A percentile compares a stretch with the other conserved stretches of the same genome.
These are phyloP conservation scores for Actias luna DNA, from an alignment of 2,888 invertebrate species.

Conservation along the genomic window DNA sequence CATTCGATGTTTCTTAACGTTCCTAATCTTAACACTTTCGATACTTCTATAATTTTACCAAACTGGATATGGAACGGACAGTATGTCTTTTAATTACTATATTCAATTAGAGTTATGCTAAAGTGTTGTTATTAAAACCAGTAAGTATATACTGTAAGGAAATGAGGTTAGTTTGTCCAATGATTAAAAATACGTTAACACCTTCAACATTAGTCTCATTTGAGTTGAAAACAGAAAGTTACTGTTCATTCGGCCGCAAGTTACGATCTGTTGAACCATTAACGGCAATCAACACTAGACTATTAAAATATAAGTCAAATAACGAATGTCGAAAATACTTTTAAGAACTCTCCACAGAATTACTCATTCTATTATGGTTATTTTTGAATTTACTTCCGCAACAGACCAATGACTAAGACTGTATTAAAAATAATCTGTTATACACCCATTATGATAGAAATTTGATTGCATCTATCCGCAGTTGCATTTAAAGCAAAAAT, in stretches of 20 bases:
- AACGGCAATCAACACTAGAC: conserved; percentile 55
- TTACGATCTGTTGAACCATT: conserved; percentile 46
- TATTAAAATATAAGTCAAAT: conserved; percentile 56
- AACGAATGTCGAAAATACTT: conserved; percentile 21
- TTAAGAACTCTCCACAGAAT: conserved; percentile 17
- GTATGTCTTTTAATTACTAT: too few relatives aligned
- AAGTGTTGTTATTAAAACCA: background rate
- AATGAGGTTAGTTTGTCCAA: conserved; percentile 14
- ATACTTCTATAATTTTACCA: background rate
- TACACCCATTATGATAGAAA: background rate
- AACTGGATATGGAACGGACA: background rate
- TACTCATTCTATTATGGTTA: background rate
- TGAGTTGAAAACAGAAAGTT: conserved; percentile 17
- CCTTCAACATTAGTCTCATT: conserved; percentile 15
- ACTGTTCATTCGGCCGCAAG: conserved; percentile 19
- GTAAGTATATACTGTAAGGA: background rate
- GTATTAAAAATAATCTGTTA: background rate
- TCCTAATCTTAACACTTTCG: background rate
- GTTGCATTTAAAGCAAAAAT: background rate
- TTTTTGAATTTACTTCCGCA: background rate
- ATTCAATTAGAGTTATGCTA: background rate
- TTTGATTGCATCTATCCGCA: background rate
- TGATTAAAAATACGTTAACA: conserved; percentile 19
- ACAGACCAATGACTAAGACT: background rate
- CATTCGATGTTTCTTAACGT: background rate